These are phyloP conservation scores for Bruchidius siliquastri DNA, from an alignment of 2,888 invertebrate genomes.

Conservation along the genomic window DNA sequence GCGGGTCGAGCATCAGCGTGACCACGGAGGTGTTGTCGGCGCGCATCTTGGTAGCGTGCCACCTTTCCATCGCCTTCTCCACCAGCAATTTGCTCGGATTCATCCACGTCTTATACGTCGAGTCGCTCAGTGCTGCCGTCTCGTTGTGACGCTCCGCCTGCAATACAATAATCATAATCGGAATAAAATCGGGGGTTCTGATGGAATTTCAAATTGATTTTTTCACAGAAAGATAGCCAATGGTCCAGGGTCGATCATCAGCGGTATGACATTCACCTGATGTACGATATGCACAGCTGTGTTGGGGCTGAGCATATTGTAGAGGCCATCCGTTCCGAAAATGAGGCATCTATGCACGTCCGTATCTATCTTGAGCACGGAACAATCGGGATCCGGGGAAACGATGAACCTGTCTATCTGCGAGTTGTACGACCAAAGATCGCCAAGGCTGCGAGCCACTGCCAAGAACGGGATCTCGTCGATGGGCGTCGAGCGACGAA, in stretches of 20 bases:
- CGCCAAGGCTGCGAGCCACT: slow-evolving; percentile 92
- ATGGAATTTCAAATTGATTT: too few relatives aligned
- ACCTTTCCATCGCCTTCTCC: slow-evolving; percentile 73
- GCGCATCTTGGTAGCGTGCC: slow-evolving; percentile 80
- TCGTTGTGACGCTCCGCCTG: slow-evolving; percentile 68
- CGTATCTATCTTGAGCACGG: slow-evolving; percentile 77
- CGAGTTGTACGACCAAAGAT: slow-evolving; percentile 96
- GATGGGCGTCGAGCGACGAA: slow-evolving; percentile 82
- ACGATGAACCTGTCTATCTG: slow-evolving; percentile 88
- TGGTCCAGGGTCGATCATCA: too few relatives aligned
- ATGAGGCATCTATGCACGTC: slow-evolving; percentile 79
- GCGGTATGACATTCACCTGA: slow-evolving; percentile 52
- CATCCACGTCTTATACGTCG: slow-evolving; percentile 57
- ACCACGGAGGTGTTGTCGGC: slow-evolving; percentile 97
- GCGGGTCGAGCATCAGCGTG: slow-evolving; percentile 85
- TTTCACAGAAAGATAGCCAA: too few relatives aligned
- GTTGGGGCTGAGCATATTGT: slow-evolving; percentile 88
- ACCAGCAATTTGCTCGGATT: slow-evolving; percentile 91
- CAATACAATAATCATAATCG: too few relatives aligned
- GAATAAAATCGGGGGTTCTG: too few relatives aligned
- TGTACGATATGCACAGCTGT: slow-evolving; percentile 82
- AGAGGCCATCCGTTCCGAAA: slow-evolving; percentile 94
- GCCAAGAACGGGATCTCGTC: slow-evolving; percentile 95
- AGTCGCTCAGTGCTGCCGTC: slow-evolving; percentile 52
- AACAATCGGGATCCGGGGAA: slow-evolving; percentile 96